These are phyloP conservation scores for Hydrotaea cyrtoneurina DNA, from an alignment of 2,888 invertebrate species.

Conservation along the genomic window DNA sequence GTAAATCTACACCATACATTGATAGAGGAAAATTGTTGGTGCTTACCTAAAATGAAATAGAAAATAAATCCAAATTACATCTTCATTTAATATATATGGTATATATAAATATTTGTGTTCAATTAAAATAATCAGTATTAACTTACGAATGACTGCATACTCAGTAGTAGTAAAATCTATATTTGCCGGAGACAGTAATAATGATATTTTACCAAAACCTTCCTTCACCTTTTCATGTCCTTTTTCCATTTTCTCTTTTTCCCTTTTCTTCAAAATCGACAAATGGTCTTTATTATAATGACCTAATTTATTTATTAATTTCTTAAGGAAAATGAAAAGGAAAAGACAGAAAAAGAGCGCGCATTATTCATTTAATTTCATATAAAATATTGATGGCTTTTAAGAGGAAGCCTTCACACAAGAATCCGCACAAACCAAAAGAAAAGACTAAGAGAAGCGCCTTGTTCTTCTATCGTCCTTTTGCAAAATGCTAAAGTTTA, in stretches of 20 bases:
- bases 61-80: too few relatives aligned
- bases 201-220: not conserved
- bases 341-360: not conserved
- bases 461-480: constrained; percentile 16
- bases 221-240: not conserved
- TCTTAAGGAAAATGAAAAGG: not conserved
- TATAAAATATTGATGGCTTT: constrained; percentile 36
- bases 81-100: too few relatives aligned
- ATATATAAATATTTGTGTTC: too few relatives aligned
- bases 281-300: not conserved
- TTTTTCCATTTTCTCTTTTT: not conserved
- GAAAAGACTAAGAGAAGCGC: not conserved
- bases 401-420: not conserved
- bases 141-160: too few relatives aligned
- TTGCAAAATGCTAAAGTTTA: constrained; percentile 51
- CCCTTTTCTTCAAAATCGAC: not conserved
- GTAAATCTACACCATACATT: too few relatives aligned
- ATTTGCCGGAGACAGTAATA: not conserved
- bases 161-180: too few relatives aligned
- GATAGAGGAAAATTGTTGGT: too few relatives aligned
- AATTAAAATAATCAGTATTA: too few relatives aligned
- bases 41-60: too few relatives aligned
- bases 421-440: not conserved
- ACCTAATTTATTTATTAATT: constrained; percentile 28
- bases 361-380: constrained; percentile 20